These are phyloP conservation scores for Erpobdella octoculata DNA, from an alignment of 2,888 invertebrate genomes.

Conservation along the genomic window DNA sequence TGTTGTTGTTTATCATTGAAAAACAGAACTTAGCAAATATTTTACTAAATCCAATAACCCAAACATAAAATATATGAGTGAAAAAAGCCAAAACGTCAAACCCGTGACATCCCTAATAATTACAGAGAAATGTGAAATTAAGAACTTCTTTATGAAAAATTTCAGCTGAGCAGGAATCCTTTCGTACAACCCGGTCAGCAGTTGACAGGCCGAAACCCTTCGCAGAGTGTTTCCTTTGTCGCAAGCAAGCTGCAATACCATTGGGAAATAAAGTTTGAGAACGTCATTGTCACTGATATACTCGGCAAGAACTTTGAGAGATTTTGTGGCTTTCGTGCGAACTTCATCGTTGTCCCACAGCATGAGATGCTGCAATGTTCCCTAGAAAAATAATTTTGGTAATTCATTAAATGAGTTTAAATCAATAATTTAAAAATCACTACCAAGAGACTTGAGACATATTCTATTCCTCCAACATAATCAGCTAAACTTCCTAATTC, in stretches of 20 bases:
- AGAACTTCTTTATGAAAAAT: neutral
- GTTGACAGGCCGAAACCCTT: conserved; percentile 3
- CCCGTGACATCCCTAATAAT: no score
- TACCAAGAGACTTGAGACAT: neutral
- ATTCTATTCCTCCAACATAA: conserved; percentile 6
- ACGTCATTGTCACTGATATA: neutral
- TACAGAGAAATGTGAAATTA: no score
- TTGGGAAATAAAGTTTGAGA: neutral
- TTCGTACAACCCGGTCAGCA: neutral
- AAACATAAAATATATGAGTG: no score
- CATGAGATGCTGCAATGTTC: neutral
- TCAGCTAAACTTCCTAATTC: conserved; percentile 15
- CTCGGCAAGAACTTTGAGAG: neutral
- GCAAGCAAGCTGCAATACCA: neutral
- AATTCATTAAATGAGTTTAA: neutral
- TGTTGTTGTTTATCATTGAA: no score
- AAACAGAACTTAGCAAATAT: no score
- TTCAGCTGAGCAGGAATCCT: neutral
- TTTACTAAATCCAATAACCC: no score
- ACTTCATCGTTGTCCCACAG: neutral
- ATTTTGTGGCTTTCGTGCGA: neutral
- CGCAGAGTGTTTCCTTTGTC: neutral
- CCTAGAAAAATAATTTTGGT: neutral
- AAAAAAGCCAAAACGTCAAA: no score
- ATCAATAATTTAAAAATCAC: neutral